Evolutionary conservation across 2,113 vertebrate genomes (phyloP), one percentile per base, ranked within the genome.

Genomic region (Gambusia affinis): DNA sequence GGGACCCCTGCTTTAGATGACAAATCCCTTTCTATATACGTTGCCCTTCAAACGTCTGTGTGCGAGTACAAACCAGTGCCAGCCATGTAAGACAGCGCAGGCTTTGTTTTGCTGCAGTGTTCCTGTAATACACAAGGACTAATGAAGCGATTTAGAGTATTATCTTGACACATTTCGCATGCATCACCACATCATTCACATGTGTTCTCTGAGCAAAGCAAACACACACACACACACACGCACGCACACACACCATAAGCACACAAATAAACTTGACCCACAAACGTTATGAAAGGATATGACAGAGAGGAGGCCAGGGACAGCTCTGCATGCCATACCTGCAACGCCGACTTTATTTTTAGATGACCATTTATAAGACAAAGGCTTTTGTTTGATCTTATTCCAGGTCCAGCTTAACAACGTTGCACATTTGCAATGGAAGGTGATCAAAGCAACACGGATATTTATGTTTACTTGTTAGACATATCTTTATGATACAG

Each of bases 311-410:
- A 24, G n/a, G 70, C 60, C 62, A 70, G 72, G 51, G 61, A 67
- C 31, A 63, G 68, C 30, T 67, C 66, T 33, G 51, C 17, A 70
- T 65, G 70, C 63, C 82, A 82, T 73, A 86, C 86, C 82, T 85
- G 67, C 85, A 85, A 84, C 83, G 83, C 86, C 87, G 88, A 70
- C 79, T 80, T 87, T 92, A 92, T 91, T 90, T 77, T 91, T 91
- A 87, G 85, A 81, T 83, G 81, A 84, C 85, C 87, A 87, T 83
- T 83, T 83, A 82, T 75, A 88, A 81, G 63, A 88, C 86, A 88
- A 87, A 79, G 67, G 76, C 75, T 84, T 86, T 86, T 60, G 82
- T 85, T 78, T 80, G 72, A 85, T 69, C 63, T 73, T 65, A 44
- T 14, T 24, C 14, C 51, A 80, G 73, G 84, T 85, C 17, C 27